Evolutionary conservation across 1,140 invertebrate genomes (phyloP), one percentile per base, ranked within the genome.

Genomic region (Trialeurodes vaporariorum): DNA sequence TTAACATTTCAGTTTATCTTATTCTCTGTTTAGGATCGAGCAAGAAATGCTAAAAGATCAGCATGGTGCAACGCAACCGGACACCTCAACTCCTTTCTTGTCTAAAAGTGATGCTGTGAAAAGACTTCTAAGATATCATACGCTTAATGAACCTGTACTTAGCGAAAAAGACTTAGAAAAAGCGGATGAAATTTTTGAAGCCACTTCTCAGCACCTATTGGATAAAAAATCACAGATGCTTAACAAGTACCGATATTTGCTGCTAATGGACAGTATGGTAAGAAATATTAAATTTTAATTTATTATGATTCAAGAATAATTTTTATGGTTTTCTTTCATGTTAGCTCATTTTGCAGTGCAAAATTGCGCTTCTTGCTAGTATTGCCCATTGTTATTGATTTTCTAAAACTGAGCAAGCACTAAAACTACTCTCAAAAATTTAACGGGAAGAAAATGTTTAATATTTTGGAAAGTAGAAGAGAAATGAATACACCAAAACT

Each of bases 261-360:
- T 93, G n/a, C 76, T 92, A 61, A 89, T 91, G 78, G 90, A 93
- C 71, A 92, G 89, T 72, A 91, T 88, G 85, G 90, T 93, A 79
- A 81, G 83, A 78, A 61, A n/a, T n/a, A n/a, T n/a, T 40, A 26
- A 25, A 25, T 24, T 68, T 49, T n/a, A n/a, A 25, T 40, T 61
- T 61, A 17, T 59, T 21, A 24, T 61, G 22, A 17, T 65, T n/a
- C 26, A 63, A 25, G 12, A 12, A 12, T n/a, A 63, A 12, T 27
- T 1, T 5, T 27, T 63, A 63, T 2, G 26, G 26, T 63, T 12
- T 27, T 1, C 22, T 63, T 63, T 27, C n/a, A n/a, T n/a, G n/a
- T n/a, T n/a, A n/a, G n/a, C n/a, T n/a, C n/a, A n/a, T n/a, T n/a
- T n/a, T n/a, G n/a, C n/a, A n/a, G n/a, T n/a, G n/a, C n/a, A n/a